Base-by-base conservation (phyloP, 2,888 invertebrate species). In the Thalpophila matura region DNA sequence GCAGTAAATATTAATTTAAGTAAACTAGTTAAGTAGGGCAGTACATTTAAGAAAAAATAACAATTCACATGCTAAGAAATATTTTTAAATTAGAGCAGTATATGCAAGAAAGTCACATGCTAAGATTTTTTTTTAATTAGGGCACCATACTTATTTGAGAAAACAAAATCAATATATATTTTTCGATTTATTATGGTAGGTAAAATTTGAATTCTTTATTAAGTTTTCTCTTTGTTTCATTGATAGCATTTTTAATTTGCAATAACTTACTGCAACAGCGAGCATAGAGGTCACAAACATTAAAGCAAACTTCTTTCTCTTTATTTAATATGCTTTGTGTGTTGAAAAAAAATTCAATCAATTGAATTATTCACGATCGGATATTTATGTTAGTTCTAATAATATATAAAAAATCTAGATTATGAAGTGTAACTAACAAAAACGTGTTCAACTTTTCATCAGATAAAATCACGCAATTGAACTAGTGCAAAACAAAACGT, bases 211-310 rank as follows among this genome's bases (percentile, higher is more conserved):
- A n/a, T 58, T 22, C 5, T 2, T 20, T 12, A 2, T 7, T 20
- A 1, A 6, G 24, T 61, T 61, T 60, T 60, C 59, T 31, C 47
- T 47, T 14, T 38, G 20, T 38, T 47, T 1, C 1, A 24, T 9
- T 61, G 5, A 14, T 14, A 20, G 29, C 16, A 38, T 38, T 14
- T 33, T 61, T 50, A 61, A 61, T 50, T 40, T 10, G 16, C 40
- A 51, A 63, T 51, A 63, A 51, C 38, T 63, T 27, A 40, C 40
- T 63, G 51, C 60, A 18, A 22, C 31, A 63, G n/a, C 0, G 40
- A 18, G 12, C 16, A 63, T 33, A n/a, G n/a, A 27, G 63, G 63
- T 51, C 50, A 63, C 6, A 63, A 50, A n/a, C 31, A 22, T 33
- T 2, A n/a, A n/a, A 22, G 14, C 9, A 4, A 2, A 12, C 18